A percentile compares a stretch with the other conserved stretches of the same genome.
Evolutionary conservation across 2,797 vertebrate genomes (phyloP).

Genomic region (Helicolenus hilgendorfi): DNA sequence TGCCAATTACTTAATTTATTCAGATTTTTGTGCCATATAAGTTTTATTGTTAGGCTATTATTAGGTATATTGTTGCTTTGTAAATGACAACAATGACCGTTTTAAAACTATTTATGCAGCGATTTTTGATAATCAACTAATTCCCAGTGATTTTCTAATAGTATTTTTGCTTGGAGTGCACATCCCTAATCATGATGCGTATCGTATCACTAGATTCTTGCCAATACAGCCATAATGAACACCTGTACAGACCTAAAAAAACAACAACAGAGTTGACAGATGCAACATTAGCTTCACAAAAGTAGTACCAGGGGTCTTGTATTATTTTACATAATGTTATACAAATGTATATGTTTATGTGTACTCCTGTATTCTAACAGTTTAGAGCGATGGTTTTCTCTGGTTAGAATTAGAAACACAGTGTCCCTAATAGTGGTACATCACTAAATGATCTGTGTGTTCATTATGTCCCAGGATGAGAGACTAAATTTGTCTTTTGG

Average conservation of each 20-base stretch:
- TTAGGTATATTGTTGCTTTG: too few relatives aligned
- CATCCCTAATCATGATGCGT: too few relatives aligned
- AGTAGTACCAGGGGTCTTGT: not conserved
- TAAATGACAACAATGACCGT: too few relatives aligned
- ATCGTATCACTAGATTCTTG: too few relatives aligned
- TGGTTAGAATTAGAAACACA: not conserved
- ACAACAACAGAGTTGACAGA: not conserved
- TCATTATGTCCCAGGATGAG: constrained; percentile 3
- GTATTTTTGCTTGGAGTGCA: too few relatives aligned
- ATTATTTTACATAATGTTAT: not conserved
- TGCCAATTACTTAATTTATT: too few relatives aligned
- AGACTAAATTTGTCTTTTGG: constrained; percentile 21
- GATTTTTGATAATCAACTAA: too few relatives aligned
- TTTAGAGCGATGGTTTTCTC: not conserved
- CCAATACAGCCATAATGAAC: too few relatives aligned
- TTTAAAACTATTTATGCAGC: too few relatives aligned
- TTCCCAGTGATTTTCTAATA: too few relatives aligned
- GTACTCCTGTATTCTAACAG: not conserved
- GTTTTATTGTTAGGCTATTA: too few relatives aligned
- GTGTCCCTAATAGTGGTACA: not conserved
- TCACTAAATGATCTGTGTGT: constrained; percentile 5
- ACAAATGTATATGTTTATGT: not conserved
- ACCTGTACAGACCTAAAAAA: not conserved
- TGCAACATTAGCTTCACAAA: not conserved
- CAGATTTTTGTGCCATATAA: too few relatives aligned